Evolutionary conservation across 2,797 vertebrate genomes (phyloP).

Genomic region (Poecilia velifera): DNA sequence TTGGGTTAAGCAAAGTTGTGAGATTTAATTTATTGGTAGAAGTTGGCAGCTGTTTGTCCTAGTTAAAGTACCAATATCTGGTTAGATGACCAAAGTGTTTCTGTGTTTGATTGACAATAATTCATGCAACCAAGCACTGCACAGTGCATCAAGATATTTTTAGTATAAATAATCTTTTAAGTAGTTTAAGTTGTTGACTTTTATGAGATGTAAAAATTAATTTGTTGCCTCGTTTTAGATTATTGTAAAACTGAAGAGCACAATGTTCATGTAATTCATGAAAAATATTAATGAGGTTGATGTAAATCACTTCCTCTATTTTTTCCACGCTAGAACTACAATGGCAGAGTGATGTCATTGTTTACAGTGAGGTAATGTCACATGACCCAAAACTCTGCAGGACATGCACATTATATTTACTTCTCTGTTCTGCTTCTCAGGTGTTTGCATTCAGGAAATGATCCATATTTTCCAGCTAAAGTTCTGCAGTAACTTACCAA

Average conservation of each 20-base stretch:
- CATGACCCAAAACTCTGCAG: background rate
- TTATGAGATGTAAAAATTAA: background rate
- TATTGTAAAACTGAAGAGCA: background rate
- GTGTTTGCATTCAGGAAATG: constrained; percentile 1
- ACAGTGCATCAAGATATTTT: background rate
- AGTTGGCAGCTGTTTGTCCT: background rate
- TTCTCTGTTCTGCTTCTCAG: background rate
- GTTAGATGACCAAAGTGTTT: background rate
- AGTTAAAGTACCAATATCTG: background rate
- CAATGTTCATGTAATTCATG: background rate
- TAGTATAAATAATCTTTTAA: background rate
- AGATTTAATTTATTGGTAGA: background rate
- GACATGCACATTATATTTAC: background rate
- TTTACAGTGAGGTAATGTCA: constrained; percentile 1
- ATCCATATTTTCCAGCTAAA: background rate
- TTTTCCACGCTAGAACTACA: background rate
- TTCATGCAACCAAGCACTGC: background rate
- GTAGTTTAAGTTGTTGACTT: background rate
- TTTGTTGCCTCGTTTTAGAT: background rate
- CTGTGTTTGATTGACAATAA: background rate
- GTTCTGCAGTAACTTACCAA: background rate
- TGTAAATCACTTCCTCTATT: background rate
- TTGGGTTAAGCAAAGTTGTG: too few relatives aligned
- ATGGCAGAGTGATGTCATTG: background rate
- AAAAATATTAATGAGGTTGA: background rate